Evolutionary conservation across 2,797 vertebrate species (phyloP).

Genomic region (Mus caroli): DNA sequence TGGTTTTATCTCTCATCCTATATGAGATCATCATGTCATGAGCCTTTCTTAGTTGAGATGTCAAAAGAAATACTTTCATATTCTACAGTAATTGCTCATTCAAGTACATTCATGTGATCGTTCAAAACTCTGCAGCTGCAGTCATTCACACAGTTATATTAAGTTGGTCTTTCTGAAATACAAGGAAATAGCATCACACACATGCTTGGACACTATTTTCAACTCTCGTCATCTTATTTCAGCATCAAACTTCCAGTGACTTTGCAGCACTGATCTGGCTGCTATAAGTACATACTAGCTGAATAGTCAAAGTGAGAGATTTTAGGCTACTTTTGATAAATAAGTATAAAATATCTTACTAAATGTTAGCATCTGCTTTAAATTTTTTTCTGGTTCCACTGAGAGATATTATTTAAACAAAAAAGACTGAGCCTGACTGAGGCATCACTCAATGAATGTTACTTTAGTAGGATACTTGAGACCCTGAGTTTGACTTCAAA

Average conservation of each 20-base stretch:
- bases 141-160: slow-evolving; percentile 35
- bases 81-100: slow-evolving; percentile 52
- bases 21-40: neutral
- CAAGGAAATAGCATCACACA: neutral
- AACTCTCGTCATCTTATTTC: neutral
- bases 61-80: slow-evolving; percentile 30
- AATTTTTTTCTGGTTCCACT: neutral
- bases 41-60: neutral
- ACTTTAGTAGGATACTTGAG: neutral
- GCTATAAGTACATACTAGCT: neutral
- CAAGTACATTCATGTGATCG: slow-evolving; percentile 38
- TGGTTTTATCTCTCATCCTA: neutral
- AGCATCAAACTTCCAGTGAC: neutral
- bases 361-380: neutral
- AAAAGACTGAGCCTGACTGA: neutral
- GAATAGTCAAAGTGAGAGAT: neutral
- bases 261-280: neutral
- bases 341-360: neutral
- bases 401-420: neutral
- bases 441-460: neutral
- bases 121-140: slow-evolving; percentile 53
- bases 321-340: neutral
- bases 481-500: neutral
- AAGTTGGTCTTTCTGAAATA: neutral
- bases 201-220: neutral